Evolutionary conservation across 2,113 vertebrate genomes (phyloP), one percentile per base, ranked within the genome.

Genomic region (Sphyrna mokarran): DNA sequence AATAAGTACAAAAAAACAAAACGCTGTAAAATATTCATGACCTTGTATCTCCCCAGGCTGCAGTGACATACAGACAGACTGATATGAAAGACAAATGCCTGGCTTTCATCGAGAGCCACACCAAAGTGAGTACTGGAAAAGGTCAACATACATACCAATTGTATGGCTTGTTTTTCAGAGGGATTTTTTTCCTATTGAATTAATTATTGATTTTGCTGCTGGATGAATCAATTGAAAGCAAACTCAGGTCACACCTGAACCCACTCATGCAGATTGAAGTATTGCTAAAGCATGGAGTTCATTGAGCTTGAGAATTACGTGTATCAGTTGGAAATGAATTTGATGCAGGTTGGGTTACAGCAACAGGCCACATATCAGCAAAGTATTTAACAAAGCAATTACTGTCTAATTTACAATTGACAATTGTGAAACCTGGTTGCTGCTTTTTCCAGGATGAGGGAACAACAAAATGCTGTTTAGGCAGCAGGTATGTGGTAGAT

Each of bases 51-150:
- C 95, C 95, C 40, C 96, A 98, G 98, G 97, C 97, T 58, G 98
- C 97, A 0, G 98, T 98, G 96, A 98, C 98, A 94, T 98, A 97
- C 0, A 97, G 97, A n/a, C 97, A 97, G 95, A 80, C 83, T 20
- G 97, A 96, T 6, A 96, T 98, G 95, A 97, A 97, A 96, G 96
- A 97, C 95, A 97, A 96, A 68, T 98, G 98, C 96, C 96, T 98
- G 96, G 96, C 96, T 1, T 98, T 98, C 96, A 97, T 98, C 1
- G 98, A 98, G 90, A 96, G 95, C 87, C 96, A 97, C 96, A 97
- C 97, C 0, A 37, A 95, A 97, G 98, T 98, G 97, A 0, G 96
- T 0, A 72, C 43, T 76, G 8, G 68, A 68, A 63, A 70, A 48
- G 66, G 68, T 54, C 43, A 95, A 72, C 16, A 48, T 76, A 54